Conservation (phyloP, 2,113 vertebrate genomes). For the Forbesichthys agassizii region DNA sequence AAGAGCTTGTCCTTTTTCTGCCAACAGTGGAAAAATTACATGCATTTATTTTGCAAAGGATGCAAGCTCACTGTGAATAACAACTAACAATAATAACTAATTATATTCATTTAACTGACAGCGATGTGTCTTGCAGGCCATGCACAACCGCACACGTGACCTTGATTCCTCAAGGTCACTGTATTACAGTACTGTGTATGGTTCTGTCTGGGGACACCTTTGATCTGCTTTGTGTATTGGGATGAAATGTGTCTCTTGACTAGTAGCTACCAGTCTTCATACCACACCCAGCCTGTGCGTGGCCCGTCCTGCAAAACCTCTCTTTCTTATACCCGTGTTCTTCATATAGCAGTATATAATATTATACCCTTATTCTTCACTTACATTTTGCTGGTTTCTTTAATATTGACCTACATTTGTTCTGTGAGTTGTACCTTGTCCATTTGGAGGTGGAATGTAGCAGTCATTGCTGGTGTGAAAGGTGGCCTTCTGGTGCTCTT, state of each 20-base stretch:
- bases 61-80: constrained; percentile 14
- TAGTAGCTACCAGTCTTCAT: neutral
- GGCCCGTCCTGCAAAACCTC: neutral
- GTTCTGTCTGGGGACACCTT: neutral
- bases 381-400: neutral
- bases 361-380: neutral
- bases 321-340: neutral
- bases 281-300: neutral
- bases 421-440: too few species aligned
- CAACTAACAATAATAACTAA: constrained; percentile 6
- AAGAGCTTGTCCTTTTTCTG: neutral
- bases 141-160: neutral
- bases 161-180: neutral
- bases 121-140: constrained; percentile 8
- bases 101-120: constrained; percentile 9
- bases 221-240: neutral
- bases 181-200: too few species aligned
- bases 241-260: neutral
- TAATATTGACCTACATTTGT: neutral
- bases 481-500: too few species aligned
- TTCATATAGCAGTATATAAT: neutral
- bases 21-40: neutral
- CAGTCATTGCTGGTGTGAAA: too few species aligned
- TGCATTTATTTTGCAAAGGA: neutral
- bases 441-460: too few species aligned